A percentile compares a stretch with the other conserved stretches of the same genome.
These are phyloP conservation scores for Okapia johnstoni DNA, from an alignment of 2,113 vertebrate species.

Conservation along the genomic window DNA sequence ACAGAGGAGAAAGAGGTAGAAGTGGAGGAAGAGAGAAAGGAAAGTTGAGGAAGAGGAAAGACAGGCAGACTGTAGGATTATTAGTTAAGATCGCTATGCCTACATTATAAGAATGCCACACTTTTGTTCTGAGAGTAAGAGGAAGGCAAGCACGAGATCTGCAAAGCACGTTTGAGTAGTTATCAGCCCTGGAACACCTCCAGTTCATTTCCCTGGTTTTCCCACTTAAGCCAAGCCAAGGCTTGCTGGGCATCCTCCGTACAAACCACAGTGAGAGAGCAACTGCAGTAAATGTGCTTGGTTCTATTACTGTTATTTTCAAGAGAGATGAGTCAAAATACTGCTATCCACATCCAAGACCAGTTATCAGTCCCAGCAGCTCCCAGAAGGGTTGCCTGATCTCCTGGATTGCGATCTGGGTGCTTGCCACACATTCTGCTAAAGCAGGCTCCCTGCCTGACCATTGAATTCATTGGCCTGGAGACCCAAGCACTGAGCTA, in stretches of 20 bases:
- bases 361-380: background rate
- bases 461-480: background rate
- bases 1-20: background rate
- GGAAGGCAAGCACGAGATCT: background rate
- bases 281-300: background rate
- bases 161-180: background rate
- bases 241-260: background rate
- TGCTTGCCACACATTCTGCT: background rate
- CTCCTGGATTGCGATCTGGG: background rate
- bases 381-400: background rate
- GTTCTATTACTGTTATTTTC: constrained; percentile 62
- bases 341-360: constrained; percentile 34
- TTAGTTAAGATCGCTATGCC: background rate
- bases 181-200: background rate
- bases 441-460: background rate
- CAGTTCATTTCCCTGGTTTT: background rate
- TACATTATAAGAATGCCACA: background rate
- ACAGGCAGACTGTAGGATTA: background rate
- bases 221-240: background rate
- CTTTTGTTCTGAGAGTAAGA: background rate
- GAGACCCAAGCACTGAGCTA: background rate
- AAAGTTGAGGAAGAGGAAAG: background rate
- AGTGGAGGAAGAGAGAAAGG: background rate
- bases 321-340: constrained; percentile 49
- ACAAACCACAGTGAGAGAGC: background rate